Evolutionary conservation across 2,888 invertebrate genomes (phyloP), one percentile per base, ranked within the genome.

Genomic region (Venustoraphidia nigricollis): DNA sequence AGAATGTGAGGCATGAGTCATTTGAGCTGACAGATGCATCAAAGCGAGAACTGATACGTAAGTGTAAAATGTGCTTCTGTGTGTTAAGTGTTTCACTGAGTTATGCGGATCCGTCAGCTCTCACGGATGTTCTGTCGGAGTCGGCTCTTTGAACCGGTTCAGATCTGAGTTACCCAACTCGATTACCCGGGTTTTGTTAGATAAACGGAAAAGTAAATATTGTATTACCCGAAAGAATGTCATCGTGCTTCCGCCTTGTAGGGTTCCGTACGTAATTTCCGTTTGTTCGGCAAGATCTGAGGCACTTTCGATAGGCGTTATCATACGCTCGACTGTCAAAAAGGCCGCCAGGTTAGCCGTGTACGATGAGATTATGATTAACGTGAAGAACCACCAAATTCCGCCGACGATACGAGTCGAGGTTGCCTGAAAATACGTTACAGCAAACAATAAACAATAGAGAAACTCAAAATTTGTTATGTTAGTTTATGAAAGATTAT

Each of bases 381-480:
- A 76, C 0, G 96, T 97, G 70, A 98, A 98, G 71, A 98, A 97
- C 95, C 97, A 98, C 97, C 97, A 98, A 58, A 92, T 90, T 1
- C 89, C 94, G 9, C 95, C 94, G 8, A 97, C 94, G 54, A 97
- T 90, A 47, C 97, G 74, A 1, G 97, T 97, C 6, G 90, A 90
- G 2, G 89, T 87, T 3, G 90, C 89, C 89, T 90, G 60, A 58
- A n/a, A 37, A 47, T 17, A 10, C 11, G 17, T n/a, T 13, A 37
- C 36, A 14, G 17, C n/a, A 36, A 9, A 27, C 27, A 27, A 27
- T 27, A 6, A 27, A 27, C 27, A 27, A 27, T 27, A 5, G 27
- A 27, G 27, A 27, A 27, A 27, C 27, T 27, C 5, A n/a, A 27
- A 27, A 27, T 27, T 27, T 27, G 27, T 27, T 27, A 6, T 1